Base-by-base conservation (phyloP, 2,888 invertebrate genomes). In the Cactoblastis cactorum region DNA sequence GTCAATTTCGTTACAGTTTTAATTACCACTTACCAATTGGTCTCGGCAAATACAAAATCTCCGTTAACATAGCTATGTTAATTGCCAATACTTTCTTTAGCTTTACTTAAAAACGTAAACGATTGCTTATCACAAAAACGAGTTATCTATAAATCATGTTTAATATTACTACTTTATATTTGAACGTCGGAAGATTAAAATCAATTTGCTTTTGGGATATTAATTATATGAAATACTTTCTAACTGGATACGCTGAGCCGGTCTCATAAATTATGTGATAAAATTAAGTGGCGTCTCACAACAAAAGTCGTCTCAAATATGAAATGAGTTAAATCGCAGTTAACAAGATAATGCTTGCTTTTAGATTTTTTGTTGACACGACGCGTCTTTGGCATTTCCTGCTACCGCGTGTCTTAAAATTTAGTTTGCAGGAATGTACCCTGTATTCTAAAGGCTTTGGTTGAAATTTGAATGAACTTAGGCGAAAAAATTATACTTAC, bases 301-400 rank as follows among this genome's bases (percentile, higher is more conserved):
- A 75, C 78, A 77, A 69, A 73, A 80, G 80, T 83, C 80, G 63
- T 67, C 76, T 82, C 72, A 79, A 83, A 86, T 86, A 86, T 86
- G 83, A 86, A 83, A 85, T 83, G 83, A 80, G 82, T 86, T 84
- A 85, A 85, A 84, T 83, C 80, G 81, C 78, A 80, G 80, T 80
- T 83, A 86, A 83, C 79, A 84, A 80, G 74, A 80, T 86, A 82
- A 85, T 80, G 81, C 72, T 70, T 73, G 82, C 82, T 82, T 79
- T 82, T 79, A 83, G 75, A 83, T 78, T 84, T 83, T 86, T 87
- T 83, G 82, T 84, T 75, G 79, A 81, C 78, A 77, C 77, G 80
- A 76, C 79, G 78, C 72, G 71, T 69, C 75, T 73, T 62, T 69
- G 86, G 89, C 74, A 89, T 88, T 89, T 89, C 89, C 89, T 86